phyloP scores from a whole-genome alignment of 1,140 invertebrate genomes.

The Glomeris maerens region DNA sequence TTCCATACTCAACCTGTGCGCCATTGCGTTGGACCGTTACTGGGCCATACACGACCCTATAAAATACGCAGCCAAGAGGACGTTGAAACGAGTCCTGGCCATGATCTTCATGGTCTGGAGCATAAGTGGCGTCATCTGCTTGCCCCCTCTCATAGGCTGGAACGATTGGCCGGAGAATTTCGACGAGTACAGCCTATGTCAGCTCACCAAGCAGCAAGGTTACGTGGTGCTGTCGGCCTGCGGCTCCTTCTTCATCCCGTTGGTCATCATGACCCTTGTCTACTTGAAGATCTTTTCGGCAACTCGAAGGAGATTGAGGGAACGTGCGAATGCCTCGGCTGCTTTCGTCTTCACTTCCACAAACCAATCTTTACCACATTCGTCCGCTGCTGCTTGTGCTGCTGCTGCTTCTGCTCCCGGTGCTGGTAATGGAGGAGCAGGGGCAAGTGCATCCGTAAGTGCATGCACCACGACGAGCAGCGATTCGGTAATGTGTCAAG shows the following conservation, averaged over 20 bases:
- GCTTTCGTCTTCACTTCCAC: too few species aligned
- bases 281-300: conserved; percentile 38
- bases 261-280: conserved; percentile 36
- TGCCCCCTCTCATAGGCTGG: conserved; percentile 91
- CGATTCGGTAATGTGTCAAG: conserved; percentile 4
- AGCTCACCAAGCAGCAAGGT: conserved; percentile 37
- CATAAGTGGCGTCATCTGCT: conserved; percentile 65
- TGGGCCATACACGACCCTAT: conserved; percentile 46
- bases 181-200: conserved; percentile 52
- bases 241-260: conserved; percentile 40
- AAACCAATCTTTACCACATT: too few species aligned
- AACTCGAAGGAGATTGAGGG: conserved; percentile 40
- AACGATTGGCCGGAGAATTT: conserved; percentile 88
- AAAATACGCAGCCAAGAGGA: conserved; percentile 41
- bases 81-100: conserved; percentile 34
- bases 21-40: conserved; percentile 38
- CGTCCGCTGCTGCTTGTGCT: too few species aligned
- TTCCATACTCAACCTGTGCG: conserved; percentile 44
- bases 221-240: conserved; percentile 32
- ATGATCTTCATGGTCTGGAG: conserved; percentile 41
- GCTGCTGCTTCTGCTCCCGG: neutral
- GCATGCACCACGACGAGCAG: conserved; percentile 3
- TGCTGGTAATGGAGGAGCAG: too few species aligned
- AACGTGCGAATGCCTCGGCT: conserved; percentile 42
- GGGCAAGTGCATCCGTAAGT: too few species aligned